Evolutionary conservation across 2,113 vertebrate genomes (phyloP).

Genomic region (Serilophus lunatus): DNA sequence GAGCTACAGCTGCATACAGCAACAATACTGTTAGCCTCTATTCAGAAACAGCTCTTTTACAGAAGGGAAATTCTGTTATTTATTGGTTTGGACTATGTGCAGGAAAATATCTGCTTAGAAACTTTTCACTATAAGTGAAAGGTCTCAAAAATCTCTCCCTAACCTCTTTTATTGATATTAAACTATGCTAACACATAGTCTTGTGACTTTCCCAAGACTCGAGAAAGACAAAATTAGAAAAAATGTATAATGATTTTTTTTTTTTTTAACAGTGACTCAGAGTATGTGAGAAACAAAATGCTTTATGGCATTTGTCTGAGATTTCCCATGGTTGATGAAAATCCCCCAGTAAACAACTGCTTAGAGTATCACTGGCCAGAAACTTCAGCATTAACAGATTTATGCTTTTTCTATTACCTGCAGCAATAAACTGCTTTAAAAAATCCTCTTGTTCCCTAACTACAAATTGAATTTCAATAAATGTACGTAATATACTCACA

Average conservation of each 20-base stretch:
- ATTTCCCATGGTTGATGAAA: neutral
- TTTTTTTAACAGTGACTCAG: neutral
- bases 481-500: slow-evolving; percentile 1
- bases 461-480: slow-evolving; percentile 60
- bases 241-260: neutral
- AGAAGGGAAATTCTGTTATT: neutral
- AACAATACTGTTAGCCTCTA: neutral
- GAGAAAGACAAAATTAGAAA: neutral
- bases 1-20: neutral
- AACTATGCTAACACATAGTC: neutral
- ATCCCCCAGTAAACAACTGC: neutral
- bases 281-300: neutral
- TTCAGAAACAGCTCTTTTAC: neutral
- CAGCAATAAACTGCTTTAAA: slow-evolving; percentile 12
- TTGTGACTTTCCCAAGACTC: neutral
- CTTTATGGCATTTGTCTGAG: neutral
- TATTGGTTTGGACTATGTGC: neutral
- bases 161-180: neutral
- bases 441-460: slow-evolving; percentile 9
- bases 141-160: neutral
- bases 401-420: slow-evolving; percentile 42
- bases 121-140: neutral
- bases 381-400: slow-evolving; percentile 22
- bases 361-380: neutral
- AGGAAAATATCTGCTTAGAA: neutral